These are phyloP conservation scores for Adoxophyes honmai DNA, from an alignment of 1,140 invertebrate species.

Conservation along the genomic window DNA sequence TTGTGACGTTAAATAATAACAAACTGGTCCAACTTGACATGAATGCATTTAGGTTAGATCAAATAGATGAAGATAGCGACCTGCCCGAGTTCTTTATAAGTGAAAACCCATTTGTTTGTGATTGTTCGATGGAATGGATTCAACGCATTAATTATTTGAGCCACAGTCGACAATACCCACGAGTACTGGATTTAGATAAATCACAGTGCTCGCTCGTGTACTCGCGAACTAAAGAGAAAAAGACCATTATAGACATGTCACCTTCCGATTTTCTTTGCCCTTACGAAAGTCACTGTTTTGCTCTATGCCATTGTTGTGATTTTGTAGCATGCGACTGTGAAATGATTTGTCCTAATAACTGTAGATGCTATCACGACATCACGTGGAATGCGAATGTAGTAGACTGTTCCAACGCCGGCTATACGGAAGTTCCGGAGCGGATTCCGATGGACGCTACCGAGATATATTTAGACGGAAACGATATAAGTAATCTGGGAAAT, in stretches of 20 bases:
- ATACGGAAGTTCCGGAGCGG: conserved; percentile 84
- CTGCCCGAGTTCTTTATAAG: conserved; percentile 88
- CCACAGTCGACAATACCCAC: conserved; percentile 86
- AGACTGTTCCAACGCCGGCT: conserved; percentile 88
- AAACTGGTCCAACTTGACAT: conserved; percentile 85
- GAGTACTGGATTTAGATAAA: conserved; percentile 90
- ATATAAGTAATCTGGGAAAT: conserved; percentile 86
- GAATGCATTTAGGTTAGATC: conserved; percentile 82
- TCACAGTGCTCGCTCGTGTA: conserved; percentile 90
- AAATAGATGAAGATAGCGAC: conserved; percentile 81
- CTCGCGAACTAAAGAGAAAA: conserved; percentile 82
- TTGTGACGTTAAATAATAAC: conserved; percentile 87
- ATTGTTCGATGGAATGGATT: conserved; percentile 92
- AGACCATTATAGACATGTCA: conserved; percentile 87
- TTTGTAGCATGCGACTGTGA: conserved; percentile 94
- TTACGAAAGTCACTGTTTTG: conserved; percentile 93
- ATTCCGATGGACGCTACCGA: conserved; percentile 95
- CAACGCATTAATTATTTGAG: conserved; percentile 85
- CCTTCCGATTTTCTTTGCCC: conserved; percentile 90
- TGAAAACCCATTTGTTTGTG: conserved; percentile 89
- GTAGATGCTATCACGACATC: conserved; percentile 92
- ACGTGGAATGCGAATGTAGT: conserved; percentile 94
- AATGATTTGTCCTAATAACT: conserved; percentile 93
- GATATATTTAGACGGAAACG: conserved; percentile 92
- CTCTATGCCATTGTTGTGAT: conserved; percentile 93